phyloP scores from a whole-genome alignment of 2,797 vertebrate genomes.

The Loriculus beryllinus region DNA sequence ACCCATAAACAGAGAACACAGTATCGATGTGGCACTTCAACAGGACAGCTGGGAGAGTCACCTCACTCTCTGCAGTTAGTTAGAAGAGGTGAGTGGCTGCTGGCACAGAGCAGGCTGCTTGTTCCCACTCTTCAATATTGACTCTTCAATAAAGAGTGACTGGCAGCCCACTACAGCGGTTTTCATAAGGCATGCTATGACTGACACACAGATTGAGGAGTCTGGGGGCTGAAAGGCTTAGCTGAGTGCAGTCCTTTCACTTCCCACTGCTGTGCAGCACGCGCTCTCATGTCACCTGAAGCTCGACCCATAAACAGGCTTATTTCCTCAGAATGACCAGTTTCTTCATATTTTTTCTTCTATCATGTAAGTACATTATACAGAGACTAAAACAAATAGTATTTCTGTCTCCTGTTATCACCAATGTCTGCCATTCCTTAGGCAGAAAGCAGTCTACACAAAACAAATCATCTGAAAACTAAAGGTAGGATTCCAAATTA shows the following conservation, averaged over 20 bases:
- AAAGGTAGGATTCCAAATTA: background rate
- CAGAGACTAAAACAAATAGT: background rate
- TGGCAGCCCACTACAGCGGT: background rate
- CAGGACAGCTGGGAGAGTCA: background rate
- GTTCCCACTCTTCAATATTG: background rate
- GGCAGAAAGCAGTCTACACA: background rate
- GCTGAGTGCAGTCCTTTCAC: background rate
- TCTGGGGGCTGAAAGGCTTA: background rate
- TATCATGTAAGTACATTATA: background rate
- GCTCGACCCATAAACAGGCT: background rate
- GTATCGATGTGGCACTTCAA: background rate
- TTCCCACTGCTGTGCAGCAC: background rate
- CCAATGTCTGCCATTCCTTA: background rate
- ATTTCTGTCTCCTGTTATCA: background rate
- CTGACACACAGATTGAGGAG: background rate
- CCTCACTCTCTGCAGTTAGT: background rate
- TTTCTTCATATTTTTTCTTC: background rate
- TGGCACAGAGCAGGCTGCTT: background rate
- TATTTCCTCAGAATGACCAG: background rate
- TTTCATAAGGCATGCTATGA: background rate
- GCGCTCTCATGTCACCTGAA: fast-evolving
- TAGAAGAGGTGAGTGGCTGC: background rate
- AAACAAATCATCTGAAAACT: background rate
- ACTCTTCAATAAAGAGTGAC: background rate
- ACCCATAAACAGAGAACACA: background rate